Conservation (phyloP, 2,888 invertebrate genomes). For the Xestia ashworthii region DNA sequence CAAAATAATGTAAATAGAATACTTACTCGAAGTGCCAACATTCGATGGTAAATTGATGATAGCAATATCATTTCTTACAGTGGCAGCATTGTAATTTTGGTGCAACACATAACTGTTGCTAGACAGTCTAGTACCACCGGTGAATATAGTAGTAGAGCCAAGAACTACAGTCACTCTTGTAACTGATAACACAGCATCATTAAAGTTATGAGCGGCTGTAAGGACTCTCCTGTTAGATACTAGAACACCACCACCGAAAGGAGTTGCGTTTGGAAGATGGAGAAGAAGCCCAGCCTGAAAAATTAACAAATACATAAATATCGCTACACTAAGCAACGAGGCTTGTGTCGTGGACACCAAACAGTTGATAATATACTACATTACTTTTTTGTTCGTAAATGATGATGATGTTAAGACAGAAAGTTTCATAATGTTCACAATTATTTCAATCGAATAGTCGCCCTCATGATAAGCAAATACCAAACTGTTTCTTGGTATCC, state of each 20-base stretch:
- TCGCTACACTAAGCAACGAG: too few species aligned
- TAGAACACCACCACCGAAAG: constrained; percentile 72
- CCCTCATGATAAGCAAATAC: background rate
- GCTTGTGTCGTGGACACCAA: too few species aligned
- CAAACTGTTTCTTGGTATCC: background rate
- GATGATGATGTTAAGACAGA: background rate
- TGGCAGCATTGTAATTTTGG: constrained; percentile 36
- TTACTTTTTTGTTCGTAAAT: too few species aligned
- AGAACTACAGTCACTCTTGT: constrained; percentile 74
- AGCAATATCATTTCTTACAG: constrained; percentile 75
- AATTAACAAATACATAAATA: background rate
- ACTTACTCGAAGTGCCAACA: background rate
- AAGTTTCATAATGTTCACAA: background rate
- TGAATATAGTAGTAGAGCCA: constrained; percentile 74
- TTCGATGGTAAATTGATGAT: constrained; percentile 65
- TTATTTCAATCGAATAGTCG: background rate
- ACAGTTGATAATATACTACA: too few species aligned
- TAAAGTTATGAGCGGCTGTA: constrained; percentile 79
- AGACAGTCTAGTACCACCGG: constrained; percentile 69
- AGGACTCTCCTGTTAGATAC: constrained; percentile 64
- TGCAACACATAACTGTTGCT: background rate
- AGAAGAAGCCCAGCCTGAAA: background rate
- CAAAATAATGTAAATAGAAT: background rate
- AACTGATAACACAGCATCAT: constrained; percentile 67
- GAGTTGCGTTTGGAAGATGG: constrained; percentile 24